These are phyloP conservation scores for Pammene fasciana DNA, from an alignment of 2,888 invertebrate species.

Conservation along the genomic window DNA sequence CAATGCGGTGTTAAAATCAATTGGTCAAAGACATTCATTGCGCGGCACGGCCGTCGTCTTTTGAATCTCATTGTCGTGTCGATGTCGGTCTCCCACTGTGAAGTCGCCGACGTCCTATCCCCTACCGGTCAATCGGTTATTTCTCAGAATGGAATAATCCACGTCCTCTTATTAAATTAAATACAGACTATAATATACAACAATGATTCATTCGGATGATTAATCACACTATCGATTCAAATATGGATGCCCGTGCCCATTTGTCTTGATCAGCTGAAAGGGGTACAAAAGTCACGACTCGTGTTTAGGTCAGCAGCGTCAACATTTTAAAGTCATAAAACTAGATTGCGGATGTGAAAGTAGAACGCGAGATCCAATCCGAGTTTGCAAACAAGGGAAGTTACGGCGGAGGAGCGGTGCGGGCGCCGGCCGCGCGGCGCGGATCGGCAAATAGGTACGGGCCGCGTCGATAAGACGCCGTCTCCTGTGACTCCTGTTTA, in stretches of 20 bases:
- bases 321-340: conserved; percentile 80
- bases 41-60: conserved; percentile 55
- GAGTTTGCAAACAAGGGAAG: conserved; percentile 83
- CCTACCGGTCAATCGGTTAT: conserved; percentile 57
- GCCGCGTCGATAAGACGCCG: conserved; percentile 76
- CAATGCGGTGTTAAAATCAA: conserved; percentile 76
- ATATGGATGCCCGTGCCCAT: conserved; percentile 49
- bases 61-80: conserved; percentile 67
- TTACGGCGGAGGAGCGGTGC: conserved; percentile 64
- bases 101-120: conserved; percentile 57
- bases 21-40: conserved; percentile 77
- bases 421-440: conserved; percentile 54
- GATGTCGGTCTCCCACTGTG: conserved; percentile 70
- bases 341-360: conserved; percentile 80
- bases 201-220: conserved; percentile 39
- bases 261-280: conserved; percentile 50
- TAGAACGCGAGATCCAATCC: conserved; percentile 81
- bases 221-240: conserved; percentile 46
- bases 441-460: conserved; percentile 74
- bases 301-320: conserved; percentile 62
- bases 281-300: conserved; percentile 58
- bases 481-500: conserved; percentile 79
- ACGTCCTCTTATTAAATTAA: conserved; percentile 46
- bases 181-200: conserved; percentile 43
- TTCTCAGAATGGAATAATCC: conserved; percentile 55